Evolutionary conservation across 2,113 vertebrate species (phyloP).

Genomic region (Microcebus lehilahytsara): DNA sequence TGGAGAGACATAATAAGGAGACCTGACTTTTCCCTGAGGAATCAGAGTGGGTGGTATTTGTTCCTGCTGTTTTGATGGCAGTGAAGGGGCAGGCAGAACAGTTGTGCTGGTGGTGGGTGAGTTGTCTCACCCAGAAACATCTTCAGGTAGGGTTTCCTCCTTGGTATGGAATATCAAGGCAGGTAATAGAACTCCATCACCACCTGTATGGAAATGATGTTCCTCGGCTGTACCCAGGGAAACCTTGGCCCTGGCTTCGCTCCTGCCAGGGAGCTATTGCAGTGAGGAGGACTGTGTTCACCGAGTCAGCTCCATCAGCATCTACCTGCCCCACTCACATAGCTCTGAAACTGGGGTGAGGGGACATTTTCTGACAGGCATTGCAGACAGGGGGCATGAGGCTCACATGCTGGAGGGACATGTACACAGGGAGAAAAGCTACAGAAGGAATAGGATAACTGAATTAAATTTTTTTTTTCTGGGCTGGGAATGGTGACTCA

Average conservation of each 20-base stretch:
- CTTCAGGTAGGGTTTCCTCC: slow-evolving; percentile 8
- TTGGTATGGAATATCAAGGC: background rate
- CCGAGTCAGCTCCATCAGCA: background rate
- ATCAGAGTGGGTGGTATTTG: slow-evolving; percentile 65
- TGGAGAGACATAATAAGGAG: slow-evolving; percentile 57
- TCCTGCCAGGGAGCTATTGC: background rate
- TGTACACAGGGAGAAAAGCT: background rate
- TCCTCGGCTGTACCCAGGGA: background rate
- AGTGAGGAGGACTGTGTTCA: background rate
- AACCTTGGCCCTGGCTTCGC: background rate
- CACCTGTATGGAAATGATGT: background rate
- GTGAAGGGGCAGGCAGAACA: slow-evolving; percentile 60
- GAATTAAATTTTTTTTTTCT: background rate
- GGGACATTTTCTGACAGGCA: background rate
- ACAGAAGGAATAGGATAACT: background rate
- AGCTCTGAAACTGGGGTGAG: background rate
- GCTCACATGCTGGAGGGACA: background rate
- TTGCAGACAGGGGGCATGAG: background rate
- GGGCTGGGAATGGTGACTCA: too few species aligned
- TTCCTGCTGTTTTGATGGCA: slow-evolving; percentile 73
- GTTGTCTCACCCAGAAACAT: slow-evolving; percentile 43
- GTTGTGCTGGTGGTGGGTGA: slow-evolving; percentile 34
- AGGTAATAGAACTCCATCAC: background rate
- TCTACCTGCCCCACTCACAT: background rate
- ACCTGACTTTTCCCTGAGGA: slow-evolving; percentile 57